Evolutionary conservation across 2,113 vertebrate genomes (phyloP), one percentile per base, ranked within the genome.

Genomic region (Silurus glanis): DNA sequence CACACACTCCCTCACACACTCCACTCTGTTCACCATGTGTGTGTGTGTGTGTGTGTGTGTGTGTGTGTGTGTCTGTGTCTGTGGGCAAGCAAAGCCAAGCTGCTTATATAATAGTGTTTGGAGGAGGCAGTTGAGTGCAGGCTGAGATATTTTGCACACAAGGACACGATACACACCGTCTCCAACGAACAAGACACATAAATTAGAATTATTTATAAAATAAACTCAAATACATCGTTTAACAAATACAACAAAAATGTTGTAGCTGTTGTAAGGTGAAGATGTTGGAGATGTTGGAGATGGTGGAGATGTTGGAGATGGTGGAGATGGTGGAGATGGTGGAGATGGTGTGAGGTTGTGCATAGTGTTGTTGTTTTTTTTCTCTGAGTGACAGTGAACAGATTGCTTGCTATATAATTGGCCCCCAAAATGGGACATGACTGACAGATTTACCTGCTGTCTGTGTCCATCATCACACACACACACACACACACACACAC

Each of bases 21-120:
- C 83, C 86, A 83, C 88, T 86, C 84, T 72, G 64, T 67, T 55
- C 82, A 72, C 37, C 16, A 3, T 71, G 49, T 67, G 61, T 83
- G 81, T 83, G 25, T 82, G 59, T 82, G 21, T 66, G 23, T 82
- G 80, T 82, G 58, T 55, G 81, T 82, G 62, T 82, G 59, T 82
- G 55, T 80, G 79, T 47, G 59, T 62, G 37, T 78, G 71, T 84
- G 51, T 85, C 66, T 75, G 81, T 79, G 83, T 81, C 53, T 87
- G 85, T 88, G 82, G 64, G 85, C 87, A 83, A 85, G 85, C 87
- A 85, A 84, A 90, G 45, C 74, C 56, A 84, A 84, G 55, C 62
- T 45, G 82, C 87, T 92, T 92, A 90, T 87, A 90, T 92, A 91
- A 92, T 86, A 59, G 67, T 59, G 82, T 89, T 91, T 89, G 86